phyloP scores from a whole-genome alignment of 2,113 vertebrate species.

The Protobothrops mucrosquamatus region DNA sequence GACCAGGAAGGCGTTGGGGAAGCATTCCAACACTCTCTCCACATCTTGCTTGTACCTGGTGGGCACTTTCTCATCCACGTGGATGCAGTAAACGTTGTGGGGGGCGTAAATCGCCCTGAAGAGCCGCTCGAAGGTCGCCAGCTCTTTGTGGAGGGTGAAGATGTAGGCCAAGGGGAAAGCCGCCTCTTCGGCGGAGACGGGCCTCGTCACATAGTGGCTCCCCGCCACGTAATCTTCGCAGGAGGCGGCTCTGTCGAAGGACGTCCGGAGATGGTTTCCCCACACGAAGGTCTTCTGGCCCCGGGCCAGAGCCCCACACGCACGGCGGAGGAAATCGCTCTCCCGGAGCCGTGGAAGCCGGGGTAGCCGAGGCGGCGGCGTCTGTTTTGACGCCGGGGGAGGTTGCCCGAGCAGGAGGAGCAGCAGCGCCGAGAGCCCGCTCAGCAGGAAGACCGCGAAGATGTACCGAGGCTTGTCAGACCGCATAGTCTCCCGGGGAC shows the following conservation, averaged over 20 bases:
- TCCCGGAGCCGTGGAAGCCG: neutral
- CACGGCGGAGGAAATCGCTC: rapidly evolving
- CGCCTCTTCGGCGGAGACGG: slow-evolving; percentile 60
- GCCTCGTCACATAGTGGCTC: slow-evolving; percentile 55
- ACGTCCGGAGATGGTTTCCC: neutral
- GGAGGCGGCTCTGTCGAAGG: neutral
- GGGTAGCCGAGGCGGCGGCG: neutral
- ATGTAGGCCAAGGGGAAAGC: slow-evolving; percentile 64
- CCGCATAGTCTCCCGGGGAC: neutral
- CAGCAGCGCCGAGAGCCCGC: slow-evolving; percentile 26
- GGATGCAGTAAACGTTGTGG: slow-evolving; percentile 70
- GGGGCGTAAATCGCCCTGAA: slow-evolving; percentile 67
- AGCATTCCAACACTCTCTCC: slow-evolving; percentile 51
- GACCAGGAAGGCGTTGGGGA: slow-evolving; percentile 64
- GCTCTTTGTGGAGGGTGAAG: slow-evolving; percentile 68
- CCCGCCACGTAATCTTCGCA: slow-evolving; percentile 43
- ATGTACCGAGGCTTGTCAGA: neutral
- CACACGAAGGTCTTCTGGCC: neutral
- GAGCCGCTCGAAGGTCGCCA: slow-evolving; percentile 61
- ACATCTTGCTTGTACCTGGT: slow-evolving; percentile 36
- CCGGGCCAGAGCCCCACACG: neutral
- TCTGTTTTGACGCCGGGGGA: neutral
- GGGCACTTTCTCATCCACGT: slow-evolving; percentile 63
- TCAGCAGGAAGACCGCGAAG: slow-evolving; percentile 18
- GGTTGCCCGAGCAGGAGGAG: neutral